Evolutionary conservation across 2,797 vertebrate species (phyloP).

Genomic region (Acipenser oxyrinchus): DNA sequence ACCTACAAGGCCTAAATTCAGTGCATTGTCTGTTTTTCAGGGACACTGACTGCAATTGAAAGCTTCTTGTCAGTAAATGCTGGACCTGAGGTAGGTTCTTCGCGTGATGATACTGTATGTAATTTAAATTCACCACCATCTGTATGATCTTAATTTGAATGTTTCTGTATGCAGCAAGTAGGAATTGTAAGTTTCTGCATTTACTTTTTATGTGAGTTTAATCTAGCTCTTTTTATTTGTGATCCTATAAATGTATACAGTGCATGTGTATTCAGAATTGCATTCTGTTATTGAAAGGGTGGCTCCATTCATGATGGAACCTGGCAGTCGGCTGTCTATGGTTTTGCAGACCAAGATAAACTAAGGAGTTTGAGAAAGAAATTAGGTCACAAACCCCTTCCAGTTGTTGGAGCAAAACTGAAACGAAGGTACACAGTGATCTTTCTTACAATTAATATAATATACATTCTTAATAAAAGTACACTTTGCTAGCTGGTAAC

Average conservation of each 20-base stretch:
- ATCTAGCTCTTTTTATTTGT: no score
- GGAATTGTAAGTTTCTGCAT: no score
- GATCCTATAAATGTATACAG: no score
- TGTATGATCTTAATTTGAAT: no score
- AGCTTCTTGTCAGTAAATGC: slow-evolving; percentile 73
- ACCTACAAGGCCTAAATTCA: no score
- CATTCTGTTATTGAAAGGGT: slow-evolving; percentile 53
- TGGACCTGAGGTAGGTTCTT: slow-evolving; percentile 70
- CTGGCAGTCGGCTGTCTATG: slow-evolving; percentile 87
- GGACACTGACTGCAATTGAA: slow-evolving; percentile 83
- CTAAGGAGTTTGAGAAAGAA: slow-evolving; percentile 71
- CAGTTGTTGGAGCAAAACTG: slow-evolving; percentile 72
- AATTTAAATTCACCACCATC: no score
- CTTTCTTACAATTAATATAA: background rate
- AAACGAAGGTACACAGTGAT: slow-evolving; percentile 67
- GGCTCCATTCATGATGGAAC: slow-evolving; percentile 77
- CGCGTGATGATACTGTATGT: no score
- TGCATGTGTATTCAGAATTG: no score
- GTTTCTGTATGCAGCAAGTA: no score
- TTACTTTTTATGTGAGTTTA: no score
- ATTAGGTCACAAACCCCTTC: slow-evolving; percentile 73
- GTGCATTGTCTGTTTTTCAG: slow-evolving; percentile 42
- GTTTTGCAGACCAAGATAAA: slow-evolving; percentile 63
- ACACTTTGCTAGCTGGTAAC: no score
- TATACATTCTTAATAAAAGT: no score